phyloP scores from a whole-genome alignment of 2,888 invertebrate genomes.

The Napeogenes sylphis region DNA sequence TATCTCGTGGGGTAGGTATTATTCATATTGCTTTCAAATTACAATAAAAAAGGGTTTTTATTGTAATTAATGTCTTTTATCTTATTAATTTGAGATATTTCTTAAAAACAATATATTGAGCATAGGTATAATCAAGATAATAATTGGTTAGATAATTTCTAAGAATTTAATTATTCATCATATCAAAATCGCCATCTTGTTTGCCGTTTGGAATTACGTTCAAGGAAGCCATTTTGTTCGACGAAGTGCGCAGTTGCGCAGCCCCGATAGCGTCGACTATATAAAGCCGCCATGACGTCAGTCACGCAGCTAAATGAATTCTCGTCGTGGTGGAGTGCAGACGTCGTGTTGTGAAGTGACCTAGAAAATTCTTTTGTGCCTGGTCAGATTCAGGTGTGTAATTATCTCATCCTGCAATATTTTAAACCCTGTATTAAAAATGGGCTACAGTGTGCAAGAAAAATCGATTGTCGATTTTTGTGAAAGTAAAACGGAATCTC shows the following conservation, averaged over 20 bases:
- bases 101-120: no score
- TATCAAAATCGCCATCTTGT: constrained; percentile 36
- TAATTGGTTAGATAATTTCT: no score
- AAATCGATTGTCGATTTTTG: constrained; percentile 71
- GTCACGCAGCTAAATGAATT: constrained; percentile 46
- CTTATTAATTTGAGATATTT: no score
- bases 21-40: no score
- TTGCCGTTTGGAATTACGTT: constrained; percentile 28
- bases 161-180: no score
- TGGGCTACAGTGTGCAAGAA: constrained; percentile 70
- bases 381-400: constrained; percentile 75
- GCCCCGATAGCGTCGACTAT: constrained; percentile 49
- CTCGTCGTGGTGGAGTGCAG: constrained; percentile 49
- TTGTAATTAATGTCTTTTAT: no score
- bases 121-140: no score
- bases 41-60: no score
- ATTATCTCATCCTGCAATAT: constrained; percentile 56
- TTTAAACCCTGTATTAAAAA: constrained; percentile 45
- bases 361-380: constrained; percentile 52
- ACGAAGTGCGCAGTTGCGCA: constrained; percentile 53
- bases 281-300: constrained; percentile 60
- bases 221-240: constrained; percentile 59
- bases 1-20: no score
- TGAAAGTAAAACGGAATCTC: constrained; percentile 77
- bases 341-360: constrained; percentile 63